phyloP scores from a whole-genome alignment of 2,797 vertebrate species.

The Enteromius paludinosus region DNA sequence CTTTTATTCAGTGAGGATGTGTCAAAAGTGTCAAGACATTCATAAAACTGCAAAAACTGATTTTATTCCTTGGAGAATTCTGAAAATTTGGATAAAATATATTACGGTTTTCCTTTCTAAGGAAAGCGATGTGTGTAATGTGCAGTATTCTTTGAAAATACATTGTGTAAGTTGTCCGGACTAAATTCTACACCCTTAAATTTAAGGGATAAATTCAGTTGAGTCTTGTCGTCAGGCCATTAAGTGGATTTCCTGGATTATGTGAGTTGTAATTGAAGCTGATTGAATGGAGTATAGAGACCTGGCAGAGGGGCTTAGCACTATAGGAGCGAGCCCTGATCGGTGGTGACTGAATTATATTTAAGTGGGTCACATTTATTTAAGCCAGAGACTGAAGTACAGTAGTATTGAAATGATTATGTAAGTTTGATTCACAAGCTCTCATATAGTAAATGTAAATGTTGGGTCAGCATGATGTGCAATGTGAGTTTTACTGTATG shows the following conservation, averaged over 20 bases:
- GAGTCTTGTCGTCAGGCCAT: slow-evolving; percentile 1
- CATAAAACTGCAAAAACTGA: neutral
- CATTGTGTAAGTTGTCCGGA: neutral
- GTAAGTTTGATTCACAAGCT: slow-evolving; percentile 4
- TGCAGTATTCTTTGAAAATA: neutral
- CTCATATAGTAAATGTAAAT: neutral
- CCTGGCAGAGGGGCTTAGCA: slow-evolving; percentile 10
- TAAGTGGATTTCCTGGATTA: slow-evolving; percentile 35
- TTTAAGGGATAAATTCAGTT: slow-evolving; percentile 15
- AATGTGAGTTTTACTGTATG: neutral
- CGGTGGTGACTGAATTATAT: slow-evolving; percentile 1
- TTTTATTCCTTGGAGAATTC: neutral
- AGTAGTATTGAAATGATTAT: slow-evolving; percentile 15
- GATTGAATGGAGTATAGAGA: slow-evolving; percentile 12
- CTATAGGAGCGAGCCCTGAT: slow-evolving; percentile 6
- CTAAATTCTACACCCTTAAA: slow-evolving; percentile 17
- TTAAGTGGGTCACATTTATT: slow-evolving; percentile 31
- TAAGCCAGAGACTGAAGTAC: slow-evolving; percentile 8
- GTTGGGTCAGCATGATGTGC: neutral
- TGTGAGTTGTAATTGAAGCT: slow-evolving; percentile 29
- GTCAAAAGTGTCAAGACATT: neutral
- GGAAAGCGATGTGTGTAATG: neutral
- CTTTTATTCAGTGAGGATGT: neutral
- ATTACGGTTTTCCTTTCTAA: neutral
- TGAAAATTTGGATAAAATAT: neutral